Percentiles rank a stretch among this genome's conserved stretches.
phyloP scores from a whole-genome alignment of 2,888 invertebrate genomes.

The Stenotaenia linearis region DNA sequence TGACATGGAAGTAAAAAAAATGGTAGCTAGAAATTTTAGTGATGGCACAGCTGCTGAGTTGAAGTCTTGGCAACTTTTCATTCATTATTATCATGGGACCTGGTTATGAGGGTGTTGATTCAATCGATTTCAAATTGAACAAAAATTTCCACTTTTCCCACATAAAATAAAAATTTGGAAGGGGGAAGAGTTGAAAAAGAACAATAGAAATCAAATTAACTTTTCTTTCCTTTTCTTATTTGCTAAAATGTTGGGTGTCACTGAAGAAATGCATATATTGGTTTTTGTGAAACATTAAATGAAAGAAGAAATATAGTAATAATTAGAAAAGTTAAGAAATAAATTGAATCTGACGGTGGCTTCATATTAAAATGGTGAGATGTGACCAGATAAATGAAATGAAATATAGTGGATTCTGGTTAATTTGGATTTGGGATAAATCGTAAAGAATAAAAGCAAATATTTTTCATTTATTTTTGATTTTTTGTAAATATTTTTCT shows the following conservation, averaged over 20 bases:
- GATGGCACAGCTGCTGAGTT: not conserved
- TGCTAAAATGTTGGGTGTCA: not conserved
- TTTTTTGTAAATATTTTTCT: no score
- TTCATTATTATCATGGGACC: not conserved
- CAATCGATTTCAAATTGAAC: not conserved
- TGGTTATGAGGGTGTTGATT: not conserved
- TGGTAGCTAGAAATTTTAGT: not conserved
- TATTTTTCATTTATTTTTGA: no score
- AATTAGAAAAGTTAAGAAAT: no score
- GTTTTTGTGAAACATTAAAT: not conserved
- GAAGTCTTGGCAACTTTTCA: not conserved
- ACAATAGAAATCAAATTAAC: not conserved
- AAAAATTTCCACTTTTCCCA: not conserved
- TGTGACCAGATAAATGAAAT: no score
- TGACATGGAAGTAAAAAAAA: not conserved
- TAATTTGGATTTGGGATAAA: no score
- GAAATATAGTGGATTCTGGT: no score
- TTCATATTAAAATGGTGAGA: no score
- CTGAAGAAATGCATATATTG: not conserved
- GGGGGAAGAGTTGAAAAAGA: no score
- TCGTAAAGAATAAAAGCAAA: no score
- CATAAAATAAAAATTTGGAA: not conserved
- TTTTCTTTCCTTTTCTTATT: not conserved
- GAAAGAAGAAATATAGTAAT: no score
- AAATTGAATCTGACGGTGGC: no score